Base-by-base conservation (phyloP, 53 echinoderm and acorn worm species). In the Apostichopus leukothele region DNA sequence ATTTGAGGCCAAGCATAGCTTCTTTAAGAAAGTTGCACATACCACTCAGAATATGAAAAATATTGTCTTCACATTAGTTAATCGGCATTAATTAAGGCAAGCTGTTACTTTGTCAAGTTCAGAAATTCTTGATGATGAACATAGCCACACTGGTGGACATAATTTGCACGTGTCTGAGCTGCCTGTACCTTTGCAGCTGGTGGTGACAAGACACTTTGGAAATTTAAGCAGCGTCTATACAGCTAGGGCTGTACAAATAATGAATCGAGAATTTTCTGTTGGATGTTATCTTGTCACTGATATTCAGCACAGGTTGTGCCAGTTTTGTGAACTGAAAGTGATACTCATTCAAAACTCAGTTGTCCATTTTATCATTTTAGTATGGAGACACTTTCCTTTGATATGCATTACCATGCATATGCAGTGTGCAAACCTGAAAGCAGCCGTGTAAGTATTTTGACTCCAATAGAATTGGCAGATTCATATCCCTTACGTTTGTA, bases 1-100 rank as follows among this genome's bases (percentile, higher is more conserved):
- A 57, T 90, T 86, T 90, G 90, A 86, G 39, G 74, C 73, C 3
- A 90, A 90, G 59, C 90, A 85, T 11, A 76, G 75, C 74, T 20
- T 61, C 51, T 90, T 90, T 67, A 90, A 86, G 74, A 59, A 61
- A 14, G 76, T 90, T 50, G 75, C 63, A 76, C 86, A 76, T 75
- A 50, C 85, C 27, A 86, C 90, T 75, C 60, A 90, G 61, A 61
- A 61, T 2, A 73, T 81, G 53, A 90, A 90, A 73, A 84, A 90
- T 83, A 52, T 90, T 53, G 51, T 52, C 50, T 50, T 9, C 51
- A 79, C 89, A 63, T 79, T 89, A n/a, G 80, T 52, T 51, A 83
- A 90, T 5, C 71, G 90, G 26, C 83, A 90, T 78, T 50, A 78
- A n/a, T 51, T 78, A 52, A 10, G 53, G 53, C 78, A 78, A 78